Conservation (phyloP, 2,113 vertebrate genomes). For the Romanogobio albipinnatus region DNA sequence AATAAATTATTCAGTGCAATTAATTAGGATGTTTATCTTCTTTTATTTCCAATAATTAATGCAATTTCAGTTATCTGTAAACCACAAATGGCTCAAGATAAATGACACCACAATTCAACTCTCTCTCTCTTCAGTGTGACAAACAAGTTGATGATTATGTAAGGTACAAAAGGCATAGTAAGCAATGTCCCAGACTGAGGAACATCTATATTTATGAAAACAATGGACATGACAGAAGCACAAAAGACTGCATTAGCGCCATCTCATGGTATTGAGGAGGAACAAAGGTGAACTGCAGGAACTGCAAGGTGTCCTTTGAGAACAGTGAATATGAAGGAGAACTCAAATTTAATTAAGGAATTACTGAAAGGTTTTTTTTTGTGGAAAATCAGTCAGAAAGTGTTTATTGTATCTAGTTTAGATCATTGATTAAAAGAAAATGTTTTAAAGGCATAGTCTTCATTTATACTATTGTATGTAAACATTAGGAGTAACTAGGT, state of each 20-base stretch:
- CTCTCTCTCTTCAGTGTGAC: neutral
- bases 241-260: conserved; percentile 53
- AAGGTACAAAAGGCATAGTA: neutral
- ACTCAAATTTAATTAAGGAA: neutral
- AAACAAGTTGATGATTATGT: neutral
- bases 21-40: conserved; percentile 47
- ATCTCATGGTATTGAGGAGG: conserved; percentile 59
- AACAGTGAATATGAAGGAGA: neutral
- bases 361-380: neutral
- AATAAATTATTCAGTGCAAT: conserved; percentile 43
- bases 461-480: neutral
- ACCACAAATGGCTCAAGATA: neutral
- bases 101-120: neutral
- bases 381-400: neutral
- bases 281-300: conserved; percentile 63
- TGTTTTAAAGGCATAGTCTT: neutral
- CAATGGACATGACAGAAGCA: conserved; percentile 8
- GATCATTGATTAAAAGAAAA: neutral
- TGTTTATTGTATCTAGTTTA: neutral
- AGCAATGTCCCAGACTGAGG: neutral
- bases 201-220: neutral
- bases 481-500: neutral
- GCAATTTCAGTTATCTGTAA: neutral
- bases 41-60: conserved; percentile 1
- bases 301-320: neutral